Evolutionary conservation across 2,797 vertebrate species (phyloP).

Genomic region (Antennarius maculatus): DNA sequence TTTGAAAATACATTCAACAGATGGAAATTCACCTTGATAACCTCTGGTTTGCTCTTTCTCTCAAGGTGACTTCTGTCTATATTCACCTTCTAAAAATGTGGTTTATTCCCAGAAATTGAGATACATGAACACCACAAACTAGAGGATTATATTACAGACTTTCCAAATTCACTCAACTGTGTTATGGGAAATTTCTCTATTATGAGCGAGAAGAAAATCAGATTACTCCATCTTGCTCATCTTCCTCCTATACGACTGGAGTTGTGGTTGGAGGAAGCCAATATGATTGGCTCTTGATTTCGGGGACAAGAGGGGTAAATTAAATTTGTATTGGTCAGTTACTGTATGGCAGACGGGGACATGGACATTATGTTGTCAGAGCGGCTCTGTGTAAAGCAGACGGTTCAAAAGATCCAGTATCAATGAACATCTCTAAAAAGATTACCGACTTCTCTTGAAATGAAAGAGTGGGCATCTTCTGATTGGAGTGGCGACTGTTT

Average conservation of each 20-base stretch:
- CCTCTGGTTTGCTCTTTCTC: slow-evolving; percentile 3
- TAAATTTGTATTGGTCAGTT: slow-evolving; percentile 72
- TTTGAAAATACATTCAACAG: background rate
- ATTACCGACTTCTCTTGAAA: background rate
- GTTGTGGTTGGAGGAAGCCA: slow-evolving; percentile 47
- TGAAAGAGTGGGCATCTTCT: background rate
- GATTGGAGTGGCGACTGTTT: background rate
- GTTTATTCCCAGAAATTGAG: slow-evolving; percentile 54
- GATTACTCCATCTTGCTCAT: slow-evolving; percentile 60
- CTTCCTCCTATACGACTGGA: slow-evolving; percentile 43
- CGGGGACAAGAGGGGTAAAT: slow-evolving; percentile 60
- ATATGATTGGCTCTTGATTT: slow-evolving; percentile 67
- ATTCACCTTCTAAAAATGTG: slow-evolving; percentile 33
- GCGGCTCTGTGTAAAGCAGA: slow-evolving; percentile 12
- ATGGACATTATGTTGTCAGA: slow-evolving; percentile 28
- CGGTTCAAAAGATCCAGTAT: background rate
- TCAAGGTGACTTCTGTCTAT: slow-evolving; percentile 10
- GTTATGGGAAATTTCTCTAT: slow-evolving; percentile 64
- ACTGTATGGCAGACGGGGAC: slow-evolving; percentile 46
- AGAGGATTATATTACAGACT: slow-evolving; percentile 60
- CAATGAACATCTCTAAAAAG: slow-evolving; percentile 5
- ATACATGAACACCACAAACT: slow-evolving; percentile 36
- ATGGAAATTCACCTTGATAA: background rate
- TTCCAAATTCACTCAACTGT: slow-evolving; percentile 57
- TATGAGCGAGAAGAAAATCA: slow-evolving; percentile 68